Evolutionary conservation across 2,888 invertebrate genomes (phyloP).

Genomic region (Maniola hyperantus): DNA sequence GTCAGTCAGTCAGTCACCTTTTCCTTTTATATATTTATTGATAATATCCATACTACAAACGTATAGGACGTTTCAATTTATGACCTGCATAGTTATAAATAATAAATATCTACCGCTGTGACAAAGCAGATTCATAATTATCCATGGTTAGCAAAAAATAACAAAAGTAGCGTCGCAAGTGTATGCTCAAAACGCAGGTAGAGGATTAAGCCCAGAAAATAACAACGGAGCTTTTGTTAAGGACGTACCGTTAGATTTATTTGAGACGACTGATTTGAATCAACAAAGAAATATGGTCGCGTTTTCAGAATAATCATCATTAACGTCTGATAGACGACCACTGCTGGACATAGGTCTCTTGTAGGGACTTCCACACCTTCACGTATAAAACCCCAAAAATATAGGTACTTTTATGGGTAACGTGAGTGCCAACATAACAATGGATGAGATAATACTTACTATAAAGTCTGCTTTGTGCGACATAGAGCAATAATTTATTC

Average conservation of each 20-base stretch:
- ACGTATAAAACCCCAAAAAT: too few species aligned
- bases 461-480: not conserved
- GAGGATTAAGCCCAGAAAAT: conserved; percentile 48
- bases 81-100: conserved; percentile 34
- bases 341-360: too few species aligned
- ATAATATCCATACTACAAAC: too few species aligned
- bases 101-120: conserved; percentile 33
- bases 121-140: conserved; percentile 53
- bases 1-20: too few species aligned
- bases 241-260: conserved; percentile 67
- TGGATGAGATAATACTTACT: too few species aligned
- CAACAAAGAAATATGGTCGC: conserved; percentile 60
- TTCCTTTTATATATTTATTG: too few species aligned
- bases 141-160: conserved; percentile 57
- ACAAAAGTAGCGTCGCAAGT: conserved; percentile 65
- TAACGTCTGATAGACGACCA: too few species aligned
- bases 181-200: conserved; percentile 71
- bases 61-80: conserved; percentile 9
- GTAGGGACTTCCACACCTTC: too few species aligned
- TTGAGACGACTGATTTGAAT: conserved; percentile 52
- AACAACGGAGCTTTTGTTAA: conserved; percentile 60
- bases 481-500: conserved; percentile 11
- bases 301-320: conserved; percentile 8
- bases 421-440: too few species aligned
- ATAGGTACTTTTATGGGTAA: not conserved